These are phyloP conservation scores for Zosterops borbonicus DNA, from an alignment of 2,113 vertebrate genomes.

Conservation along the genomic window DNA sequence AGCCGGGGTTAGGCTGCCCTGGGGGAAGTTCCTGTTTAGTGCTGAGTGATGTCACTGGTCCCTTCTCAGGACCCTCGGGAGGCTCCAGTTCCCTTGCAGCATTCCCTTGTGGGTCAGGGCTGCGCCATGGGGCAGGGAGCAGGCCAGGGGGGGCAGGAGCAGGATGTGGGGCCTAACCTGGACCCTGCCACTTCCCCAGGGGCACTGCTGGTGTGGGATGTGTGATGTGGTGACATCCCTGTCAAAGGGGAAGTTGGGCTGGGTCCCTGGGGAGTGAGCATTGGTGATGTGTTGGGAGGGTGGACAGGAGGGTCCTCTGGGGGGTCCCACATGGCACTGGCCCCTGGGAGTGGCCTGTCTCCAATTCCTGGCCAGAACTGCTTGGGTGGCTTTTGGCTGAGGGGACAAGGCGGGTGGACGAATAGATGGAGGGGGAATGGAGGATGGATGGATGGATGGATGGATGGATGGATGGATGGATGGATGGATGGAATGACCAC, in stretches of 20 bases:
- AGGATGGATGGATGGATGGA: background rate
- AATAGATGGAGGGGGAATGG: background rate
- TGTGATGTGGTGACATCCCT: accelerated
- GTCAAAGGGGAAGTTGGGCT: accelerated
- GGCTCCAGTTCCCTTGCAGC: accelerated
- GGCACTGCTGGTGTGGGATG: accelerated
- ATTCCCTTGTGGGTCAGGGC: background rate
- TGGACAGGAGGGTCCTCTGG: accelerated
- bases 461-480: too few species aligned
- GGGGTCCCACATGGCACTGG: background rate
- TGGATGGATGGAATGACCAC: too few species aligned
- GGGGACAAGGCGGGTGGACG: background rate
- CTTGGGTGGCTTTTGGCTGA: background rate
- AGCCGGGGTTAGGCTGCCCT: background rate
- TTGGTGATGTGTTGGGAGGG: background rate
- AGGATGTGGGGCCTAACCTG: accelerated
- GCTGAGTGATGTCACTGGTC: background rate
- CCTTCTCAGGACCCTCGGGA: background rate
- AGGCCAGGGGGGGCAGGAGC: accelerated
- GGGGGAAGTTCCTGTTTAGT: background rate
- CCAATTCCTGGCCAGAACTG: background rate
- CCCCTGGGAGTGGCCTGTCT: background rate
- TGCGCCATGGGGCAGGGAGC: accelerated
- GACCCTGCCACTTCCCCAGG: background rate
- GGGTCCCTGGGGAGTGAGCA: accelerated